Conservation (phyloP, 1,140 invertebrate species). For the Paralvinella palmiformis region DNA sequence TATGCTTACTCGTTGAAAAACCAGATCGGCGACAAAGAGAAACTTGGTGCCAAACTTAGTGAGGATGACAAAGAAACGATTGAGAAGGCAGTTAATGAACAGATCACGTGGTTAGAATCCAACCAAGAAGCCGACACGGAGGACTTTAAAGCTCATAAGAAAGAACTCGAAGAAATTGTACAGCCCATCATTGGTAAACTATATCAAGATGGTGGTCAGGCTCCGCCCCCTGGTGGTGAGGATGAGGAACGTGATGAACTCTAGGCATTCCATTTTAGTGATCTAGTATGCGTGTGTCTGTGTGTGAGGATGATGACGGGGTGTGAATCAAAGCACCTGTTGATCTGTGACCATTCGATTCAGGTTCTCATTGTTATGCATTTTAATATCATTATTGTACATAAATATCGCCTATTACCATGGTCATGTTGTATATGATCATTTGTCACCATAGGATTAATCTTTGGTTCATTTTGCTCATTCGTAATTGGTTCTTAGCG, state of each 20-base stretch:
- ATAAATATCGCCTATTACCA: too few species aligned
- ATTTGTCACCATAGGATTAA: too few species aligned
- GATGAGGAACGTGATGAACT: slow-evolving; percentile 77
- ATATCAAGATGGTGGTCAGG: slow-evolving; percentile 72
- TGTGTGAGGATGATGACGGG: too few species aligned
- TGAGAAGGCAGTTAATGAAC: slow-evolving; percentile 88
- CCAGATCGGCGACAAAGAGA: slow-evolving; percentile 95
- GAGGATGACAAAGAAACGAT: slow-evolving; percentile 93
- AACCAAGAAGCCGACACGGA: slow-evolving; percentile 91
- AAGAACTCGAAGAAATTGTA: slow-evolving; percentile 88
- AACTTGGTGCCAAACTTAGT: slow-evolving; percentile 85
- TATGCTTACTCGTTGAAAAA: slow-evolving; percentile 98
- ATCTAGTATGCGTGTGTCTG: too few species aligned
- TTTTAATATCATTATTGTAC: too few species aligned
- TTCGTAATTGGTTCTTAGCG: too few species aligned
- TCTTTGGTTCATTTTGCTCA: too few species aligned
- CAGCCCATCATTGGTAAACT: slow-evolving; percentile 97
- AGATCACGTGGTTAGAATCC: slow-evolving; percentile 96
- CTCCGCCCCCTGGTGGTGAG: slow-evolving; percentile 63
- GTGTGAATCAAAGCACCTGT: too few species aligned
- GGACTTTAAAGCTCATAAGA: slow-evolving; percentile 95
- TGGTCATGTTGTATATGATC: too few species aligned
- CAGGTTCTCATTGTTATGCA: too few species aligned
- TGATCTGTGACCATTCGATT: too few species aligned
- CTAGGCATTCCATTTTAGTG: too few species aligned